Evolutionary conservation across 2,113 vertebrate genomes (phyloP).

Genomic region (Cebidichthys violaceus): DNA sequence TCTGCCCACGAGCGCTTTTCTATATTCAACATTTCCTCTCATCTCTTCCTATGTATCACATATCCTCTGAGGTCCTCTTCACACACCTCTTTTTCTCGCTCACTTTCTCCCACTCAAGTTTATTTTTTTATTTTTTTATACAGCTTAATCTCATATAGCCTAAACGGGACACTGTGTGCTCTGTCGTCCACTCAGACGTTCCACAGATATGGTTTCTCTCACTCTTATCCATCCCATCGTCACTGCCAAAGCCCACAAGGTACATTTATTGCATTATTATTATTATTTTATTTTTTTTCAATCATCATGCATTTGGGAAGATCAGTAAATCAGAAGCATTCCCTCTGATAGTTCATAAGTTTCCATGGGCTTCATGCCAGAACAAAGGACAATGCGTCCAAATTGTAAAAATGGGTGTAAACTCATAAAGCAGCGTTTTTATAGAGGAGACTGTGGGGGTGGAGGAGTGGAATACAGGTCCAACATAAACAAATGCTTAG

Average conservation of each 20-base stretch:
- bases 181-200: conserved; percentile 54
- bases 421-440: conserved; percentile 74
- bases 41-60: conserved; percentile 55
- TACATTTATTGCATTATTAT: conserved; percentile 50
- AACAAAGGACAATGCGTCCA: conserved; percentile 63
- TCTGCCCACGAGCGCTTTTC: conserved; percentile 63
- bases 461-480: conserved; percentile 62
- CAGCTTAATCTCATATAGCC: conserved; percentile 24
- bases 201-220: conserved; percentile 60
- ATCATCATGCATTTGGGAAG: conserved; percentile 19
- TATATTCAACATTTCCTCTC: conserved; percentile 63
- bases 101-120: conserved; percentile 22
- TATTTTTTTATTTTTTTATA: conserved; percentile 38
- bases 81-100: conserved; percentile 10
- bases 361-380: conserved; percentile 41
- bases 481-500: conserved; percentile 77
- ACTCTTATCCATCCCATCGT: conserved; percentile 60
- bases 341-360: conserved; percentile 59
- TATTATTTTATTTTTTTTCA: conserved; percentile 13
- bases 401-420: conserved; percentile 73
- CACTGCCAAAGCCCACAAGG: conserved; percentile 65
- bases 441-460: conserved; percentile 47
- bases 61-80: conserved; percentile 52
- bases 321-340: conserved; percentile 60
- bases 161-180: conserved; percentile 56